Evolutionary conservation across 2,797 vertebrate genomes (phyloP).

Genomic region (Sylvia borin): DNA sequence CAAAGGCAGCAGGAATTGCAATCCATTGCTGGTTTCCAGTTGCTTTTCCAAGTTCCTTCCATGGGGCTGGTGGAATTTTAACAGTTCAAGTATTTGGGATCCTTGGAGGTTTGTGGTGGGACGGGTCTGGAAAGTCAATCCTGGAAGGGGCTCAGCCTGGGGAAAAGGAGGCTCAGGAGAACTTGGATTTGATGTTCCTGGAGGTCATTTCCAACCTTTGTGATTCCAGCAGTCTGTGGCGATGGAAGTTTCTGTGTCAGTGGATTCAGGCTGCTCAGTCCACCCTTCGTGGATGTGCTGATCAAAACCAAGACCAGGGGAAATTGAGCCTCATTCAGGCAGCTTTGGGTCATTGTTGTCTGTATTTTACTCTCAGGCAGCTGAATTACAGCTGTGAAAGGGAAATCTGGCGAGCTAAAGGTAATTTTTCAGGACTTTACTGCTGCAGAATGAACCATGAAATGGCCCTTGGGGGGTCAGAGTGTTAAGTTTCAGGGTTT

Average conservation of each 20-base stretch:
- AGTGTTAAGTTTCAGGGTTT: not conserved
- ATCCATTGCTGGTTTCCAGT: not conserved
- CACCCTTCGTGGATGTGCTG: not conserved
- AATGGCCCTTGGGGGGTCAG: not conserved
- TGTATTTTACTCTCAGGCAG: not conserved
- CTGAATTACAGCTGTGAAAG: not conserved
- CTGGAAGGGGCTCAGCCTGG: not conserved
- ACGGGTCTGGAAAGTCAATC: not conserved
- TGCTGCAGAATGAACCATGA: not conserved
- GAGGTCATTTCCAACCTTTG: no score
- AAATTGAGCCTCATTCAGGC: not conserved
- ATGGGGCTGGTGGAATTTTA: not conserved
- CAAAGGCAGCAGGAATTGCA: not conserved
- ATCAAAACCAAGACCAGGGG: accelerated
- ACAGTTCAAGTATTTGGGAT: accelerated
- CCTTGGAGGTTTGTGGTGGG: not conserved
- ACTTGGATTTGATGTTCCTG: not conserved
- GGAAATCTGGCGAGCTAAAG: not conserved
- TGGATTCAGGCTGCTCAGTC: not conserved
- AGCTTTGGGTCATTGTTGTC: not conserved
- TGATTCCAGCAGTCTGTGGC: not conserved
- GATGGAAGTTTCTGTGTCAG: accelerated
- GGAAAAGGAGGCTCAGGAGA: not conserved
- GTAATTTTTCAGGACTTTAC: not conserved
- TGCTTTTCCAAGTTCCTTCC: not conserved